Evolutionary conservation across 2,888 invertebrate species (phyloP).

Genomic region (Adelognathus sp.): DNA sequence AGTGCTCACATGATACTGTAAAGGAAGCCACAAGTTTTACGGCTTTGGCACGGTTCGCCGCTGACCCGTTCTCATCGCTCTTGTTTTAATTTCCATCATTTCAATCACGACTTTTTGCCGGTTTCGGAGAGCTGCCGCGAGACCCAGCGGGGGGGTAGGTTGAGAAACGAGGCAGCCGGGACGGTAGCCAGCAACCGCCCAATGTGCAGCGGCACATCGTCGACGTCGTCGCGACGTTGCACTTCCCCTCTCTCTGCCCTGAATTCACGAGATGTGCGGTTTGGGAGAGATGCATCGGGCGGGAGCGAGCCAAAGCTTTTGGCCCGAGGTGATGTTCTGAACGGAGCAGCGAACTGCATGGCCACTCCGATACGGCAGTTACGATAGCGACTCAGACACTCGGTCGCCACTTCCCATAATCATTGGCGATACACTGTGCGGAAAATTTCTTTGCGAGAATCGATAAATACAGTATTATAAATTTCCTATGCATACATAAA

Average conservation of each 20-base stretch:
- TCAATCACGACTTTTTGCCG: slow-evolving; percentile 70
- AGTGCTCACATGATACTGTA: no score
- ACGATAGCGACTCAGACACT: slow-evolving; percentile 2
- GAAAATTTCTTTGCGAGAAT: background rate
- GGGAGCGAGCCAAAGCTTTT: slow-evolving; percentile 31
- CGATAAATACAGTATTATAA: no score
- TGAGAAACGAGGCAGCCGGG: slow-evolving; percentile 35
- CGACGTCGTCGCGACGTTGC: slow-evolving; percentile 55
- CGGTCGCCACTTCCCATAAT: slow-evolving; percentile 27
- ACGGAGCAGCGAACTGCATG: background rate
- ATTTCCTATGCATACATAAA: no score
- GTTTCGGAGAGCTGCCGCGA: slow-evolving; percentile 26
- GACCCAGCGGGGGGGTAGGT: slow-evolving; percentile 9
- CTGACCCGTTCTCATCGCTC: slow-evolving; percentile 57
- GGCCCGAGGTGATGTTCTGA: slow-evolving; percentile 41
- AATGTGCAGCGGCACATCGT: slow-evolving; percentile 8
- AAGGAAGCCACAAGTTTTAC: slow-evolving; percentile 67
- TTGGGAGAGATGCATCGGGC: slow-evolving; percentile 23
- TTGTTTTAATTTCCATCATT: slow-evolving; percentile 72
- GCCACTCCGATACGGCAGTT: background rate
- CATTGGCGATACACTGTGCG: background rate
- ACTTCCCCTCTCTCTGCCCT: slow-evolving; percentile 22
- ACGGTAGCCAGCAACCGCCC: slow-evolving; percentile 51
- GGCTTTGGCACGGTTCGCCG: slow-evolving; percentile 69
- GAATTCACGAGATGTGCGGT: slow-evolving; percentile 53